phyloP scores from a whole-genome alignment of 2,888 invertebrate species.

The Ectemnius continuus region DNA sequence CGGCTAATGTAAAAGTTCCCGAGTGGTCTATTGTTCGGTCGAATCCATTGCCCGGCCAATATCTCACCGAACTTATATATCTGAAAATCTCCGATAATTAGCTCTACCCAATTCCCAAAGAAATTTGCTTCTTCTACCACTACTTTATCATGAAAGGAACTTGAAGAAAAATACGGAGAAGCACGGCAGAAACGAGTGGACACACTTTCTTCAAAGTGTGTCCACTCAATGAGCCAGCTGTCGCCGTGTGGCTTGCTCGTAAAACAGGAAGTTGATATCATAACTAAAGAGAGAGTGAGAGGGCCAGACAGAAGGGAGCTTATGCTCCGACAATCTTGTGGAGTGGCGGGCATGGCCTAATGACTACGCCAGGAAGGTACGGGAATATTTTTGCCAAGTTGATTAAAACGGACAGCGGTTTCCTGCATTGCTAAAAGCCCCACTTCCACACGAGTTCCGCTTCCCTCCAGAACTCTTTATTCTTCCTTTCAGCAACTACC shows the following conservation, averaged over 20 bases:
- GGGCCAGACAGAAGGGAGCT: neutral
- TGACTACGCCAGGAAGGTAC: constrained; percentile 28
- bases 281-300: constrained; percentile 30
- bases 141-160: too few relatives aligned
- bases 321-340: constrained; percentile 54
- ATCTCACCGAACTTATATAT: too few relatives aligned
- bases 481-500: neutral
- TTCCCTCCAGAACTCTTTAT: neutral
- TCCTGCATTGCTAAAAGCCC: constrained; percentile 28
- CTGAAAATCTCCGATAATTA: too few relatives aligned
- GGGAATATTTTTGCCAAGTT: constrained; percentile 62
- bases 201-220: too few relatives aligned
- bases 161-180: too few relatives aligned
- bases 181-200: too few relatives aligned
- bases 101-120: too few relatives aligned
- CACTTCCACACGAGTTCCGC: neutral
- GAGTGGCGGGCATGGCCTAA: constrained; percentile 60
- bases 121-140: too few relatives aligned
- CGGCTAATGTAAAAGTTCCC: neutral
- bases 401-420: constrained; percentile 60
- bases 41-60: too few relatives aligned
- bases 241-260: neutral
- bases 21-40: too few relatives aligned
- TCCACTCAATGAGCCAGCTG: too few relatives aligned
- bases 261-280: constrained; percentile 24